Percentiles rank a stretch among this genome's conserved stretches.
phyloP scores from a whole-genome alignment of 2,113 vertebrate genomes.

The Rhodinocichla rosea region DNA sequence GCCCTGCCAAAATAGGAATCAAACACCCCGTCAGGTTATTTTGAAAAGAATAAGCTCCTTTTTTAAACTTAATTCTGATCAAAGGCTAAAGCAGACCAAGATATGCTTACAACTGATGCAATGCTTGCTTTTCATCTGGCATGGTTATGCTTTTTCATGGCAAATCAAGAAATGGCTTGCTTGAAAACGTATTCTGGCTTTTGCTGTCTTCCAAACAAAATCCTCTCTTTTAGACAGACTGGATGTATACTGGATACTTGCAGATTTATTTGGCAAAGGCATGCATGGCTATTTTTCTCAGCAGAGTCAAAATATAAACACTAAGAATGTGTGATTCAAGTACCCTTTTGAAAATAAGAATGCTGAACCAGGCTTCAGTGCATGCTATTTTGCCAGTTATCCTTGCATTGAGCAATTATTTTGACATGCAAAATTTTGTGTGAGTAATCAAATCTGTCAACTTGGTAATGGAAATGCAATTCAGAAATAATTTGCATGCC shows the following conservation, averaged over 20 bases:
- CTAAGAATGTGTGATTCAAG: not conserved
- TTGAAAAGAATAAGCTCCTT: not conserved
- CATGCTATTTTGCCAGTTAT: constrained; percentile 29
- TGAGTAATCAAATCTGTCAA: constrained; percentile 53
- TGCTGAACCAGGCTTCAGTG: not conserved
- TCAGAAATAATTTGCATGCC: constrained; percentile 39
- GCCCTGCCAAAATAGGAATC: not conserved
- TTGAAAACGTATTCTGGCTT: not conserved
- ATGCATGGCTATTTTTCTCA: not conserved
- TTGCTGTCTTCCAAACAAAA: not conserved
- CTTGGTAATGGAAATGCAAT: not conserved
- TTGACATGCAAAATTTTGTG: constrained; percentile 17
- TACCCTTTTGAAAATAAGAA: not conserved
- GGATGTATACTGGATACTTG: not conserved
- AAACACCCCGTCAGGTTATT: not conserved
- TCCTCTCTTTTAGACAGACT: not conserved
- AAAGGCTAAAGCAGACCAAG: not conserved
- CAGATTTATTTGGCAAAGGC: not conserved
- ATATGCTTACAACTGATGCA: not conserved
- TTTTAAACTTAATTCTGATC: not conserved
- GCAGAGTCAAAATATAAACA: not conserved
- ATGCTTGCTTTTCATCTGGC: not conserved
- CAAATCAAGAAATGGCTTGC: constrained; percentile 5
- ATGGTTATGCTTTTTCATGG: not conserved
- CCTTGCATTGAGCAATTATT: constrained; percentile 12